Evolutionary conservation across 1,140 invertebrate species (phyloP), one percentile per base, ranked within the genome.

Genomic region (Belonocnema kinseyi): DNA sequence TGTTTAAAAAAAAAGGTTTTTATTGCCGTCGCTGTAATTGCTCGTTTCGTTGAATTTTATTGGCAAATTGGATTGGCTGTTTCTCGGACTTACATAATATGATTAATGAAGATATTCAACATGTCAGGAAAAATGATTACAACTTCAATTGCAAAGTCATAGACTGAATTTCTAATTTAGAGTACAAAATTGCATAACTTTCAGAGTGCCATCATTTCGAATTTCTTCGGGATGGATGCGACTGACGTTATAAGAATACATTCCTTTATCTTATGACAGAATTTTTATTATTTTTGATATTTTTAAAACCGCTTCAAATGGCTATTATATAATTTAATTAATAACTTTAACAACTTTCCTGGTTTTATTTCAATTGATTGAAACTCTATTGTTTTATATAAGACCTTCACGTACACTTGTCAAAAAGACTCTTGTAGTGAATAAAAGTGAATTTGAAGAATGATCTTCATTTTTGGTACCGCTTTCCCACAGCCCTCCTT

Each of bases 21-120:
- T 66, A 66, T 66, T 66, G 26, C 61, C 26, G 8, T 66, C 61
- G 21, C 61, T 66, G 61, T 66, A 66, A 66, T 66, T 66, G 61
- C 46, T 66, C 26, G 33, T 33, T 66, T 40, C 26, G 26, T 66
- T 66, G 58, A 26, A 66, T 66, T 66, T 66, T 2, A 14, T 66
- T 14, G 33, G 33, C 46, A 40, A 66, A 66, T 66, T 66, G 61
- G 33, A 66, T 66, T 14, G 46, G 7, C 33, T 66, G 26, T 46
- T 66, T 33, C 26, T 40, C 26, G n/a, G 14, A 66, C 14, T 66
- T 66, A 66, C 16, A 66, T 46, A 46, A 46, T 11, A 46, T 11
- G 6, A 46, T 11, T 66, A 26, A 66, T 66, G 61, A 33, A 40
- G n/a, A 66, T 16, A 16, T 16, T 33, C 14, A 13, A 8, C 26